Evolutionary conservation across 64 coral and sea anemone genomes (phyloP).

Genomic region (Porites australiensis): DNA sequence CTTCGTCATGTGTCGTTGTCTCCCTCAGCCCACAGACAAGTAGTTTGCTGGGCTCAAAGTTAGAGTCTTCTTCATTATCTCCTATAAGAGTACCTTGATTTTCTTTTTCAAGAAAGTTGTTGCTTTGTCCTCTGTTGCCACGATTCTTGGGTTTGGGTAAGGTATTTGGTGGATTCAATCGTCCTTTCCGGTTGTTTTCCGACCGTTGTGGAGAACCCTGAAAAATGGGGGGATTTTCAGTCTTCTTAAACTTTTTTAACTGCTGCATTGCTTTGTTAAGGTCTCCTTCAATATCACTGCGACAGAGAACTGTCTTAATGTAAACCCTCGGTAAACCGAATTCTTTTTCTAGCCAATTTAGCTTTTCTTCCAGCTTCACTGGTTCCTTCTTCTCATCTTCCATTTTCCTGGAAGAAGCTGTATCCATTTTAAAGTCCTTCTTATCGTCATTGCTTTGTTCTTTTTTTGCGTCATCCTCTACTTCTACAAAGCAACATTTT

Average conservation of each 20-base stretch:
- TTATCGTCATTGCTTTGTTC: not conserved
- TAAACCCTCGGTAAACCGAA: slow-evolving; percentile 37
- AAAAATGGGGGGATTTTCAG: not conserved
- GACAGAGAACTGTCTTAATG: slow-evolving; percentile 45
- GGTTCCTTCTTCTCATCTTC: slow-evolving; percentile 53
- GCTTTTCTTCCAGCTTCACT: not conserved
- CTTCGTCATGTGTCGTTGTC: not conserved
- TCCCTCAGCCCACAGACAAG: not conserved
- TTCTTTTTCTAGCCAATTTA: slow-evolving; percentile 18
- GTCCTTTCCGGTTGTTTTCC: not conserved
- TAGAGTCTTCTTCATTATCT: not conserved
- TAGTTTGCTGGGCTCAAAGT: slow-evolving; percentile 5
- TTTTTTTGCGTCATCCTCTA: not conserved
- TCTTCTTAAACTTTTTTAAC: slow-evolving; percentile 54
- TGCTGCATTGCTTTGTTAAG: slow-evolving; percentile 11
- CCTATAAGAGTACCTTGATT: not conserved
- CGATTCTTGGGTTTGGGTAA: not conserved
- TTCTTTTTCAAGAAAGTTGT: not conserved
- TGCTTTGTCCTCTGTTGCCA: not conserved
- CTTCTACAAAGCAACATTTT: not conserved
- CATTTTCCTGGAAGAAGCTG: not conserved
- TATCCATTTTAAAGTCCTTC: not conserved
- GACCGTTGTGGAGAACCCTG: not conserved
- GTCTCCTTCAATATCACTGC: slow-evolving; percentile 52
- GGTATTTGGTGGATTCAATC: not conserved